Base-by-base conservation (phyloP, 2,888 invertebrate genomes). In the Ennomos erosarius region DNA sequence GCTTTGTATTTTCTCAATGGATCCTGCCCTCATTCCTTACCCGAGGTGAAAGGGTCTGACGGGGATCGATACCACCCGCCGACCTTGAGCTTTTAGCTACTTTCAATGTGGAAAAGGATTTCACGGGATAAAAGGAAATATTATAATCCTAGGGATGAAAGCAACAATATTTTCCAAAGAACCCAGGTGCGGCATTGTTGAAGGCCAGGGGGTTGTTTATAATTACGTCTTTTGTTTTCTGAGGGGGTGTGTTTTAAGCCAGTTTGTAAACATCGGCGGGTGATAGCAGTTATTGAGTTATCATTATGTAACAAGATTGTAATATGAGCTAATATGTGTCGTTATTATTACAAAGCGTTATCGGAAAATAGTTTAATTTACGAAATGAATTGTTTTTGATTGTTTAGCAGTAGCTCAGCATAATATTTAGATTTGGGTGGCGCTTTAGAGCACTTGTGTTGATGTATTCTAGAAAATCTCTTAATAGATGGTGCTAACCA, bases 11-110 rank as follows among this genome's bases (percentile, higher is more conserved):
- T 39, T 35, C 50, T 46, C 26, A 56, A 45, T 50, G 42, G 37
- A 44, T 44, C 13, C 10, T 37, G 35, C 26, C 37, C 48, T 47
- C 33, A 38, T 38, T 13, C 60, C 50, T 12, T 26, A 42, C 43
- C 38, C 16, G 11, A 8, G 46, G 73, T 26, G 26, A 26, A 26
- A 5, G 26, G 26, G 26, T 26, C 50, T 12, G 33, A 37, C 16
- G 11, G 9, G 46, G 73, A 75, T 78, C 78, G 59, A 76, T 76
- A 74, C 65, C 39, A 56, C 54, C 46, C 46, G 38, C 40, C 50
- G 69, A 62, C 76, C 78, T 76, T 75, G 71, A 34, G 51, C 47
- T 47, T 45, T 43, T 8, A 55, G 51, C 43, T 42, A 49, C 45
- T 49, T 48, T 36, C 58, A 58, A 44, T 58, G 58, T 58, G 38